Evolutionary conservation across 2,113 vertebrate genomes (phyloP).

Genomic region (Melierax canorus): DNA sequence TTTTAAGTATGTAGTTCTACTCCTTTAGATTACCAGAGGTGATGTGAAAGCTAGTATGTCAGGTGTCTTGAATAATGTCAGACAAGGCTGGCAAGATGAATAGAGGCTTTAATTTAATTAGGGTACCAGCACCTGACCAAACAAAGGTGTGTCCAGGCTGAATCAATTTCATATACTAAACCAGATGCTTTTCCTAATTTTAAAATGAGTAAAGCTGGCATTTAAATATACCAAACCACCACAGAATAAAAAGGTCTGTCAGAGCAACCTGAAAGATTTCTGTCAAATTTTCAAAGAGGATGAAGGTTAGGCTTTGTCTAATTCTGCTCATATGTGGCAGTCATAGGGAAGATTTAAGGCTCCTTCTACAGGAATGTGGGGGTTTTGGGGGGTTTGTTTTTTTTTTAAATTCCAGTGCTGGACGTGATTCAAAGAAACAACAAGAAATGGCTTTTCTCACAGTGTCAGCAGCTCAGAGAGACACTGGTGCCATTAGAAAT

Average conservation of each 20-base stretch:
- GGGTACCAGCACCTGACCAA: slow-evolving; percentile 59
- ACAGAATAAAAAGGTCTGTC: neutral
- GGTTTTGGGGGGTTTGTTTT: too few relatives aligned
- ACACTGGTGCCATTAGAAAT: neutral
- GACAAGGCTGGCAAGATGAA: slow-evolving; percentile 20
- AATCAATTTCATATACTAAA: slow-evolving; percentile 36
- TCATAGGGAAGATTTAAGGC: neutral
- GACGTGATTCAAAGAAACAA: neutral
- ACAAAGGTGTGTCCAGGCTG: slow-evolving; percentile 56
- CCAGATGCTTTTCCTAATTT: slow-evolving; percentile 19
- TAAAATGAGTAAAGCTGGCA: slow-evolving; percentile 5
- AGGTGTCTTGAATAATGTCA: neutral
- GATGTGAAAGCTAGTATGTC: neutral
- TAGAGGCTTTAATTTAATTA: slow-evolving; percentile 49
- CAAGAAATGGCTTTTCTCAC: neutral
- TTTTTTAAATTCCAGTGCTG: neutral
- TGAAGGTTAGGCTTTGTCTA: neutral
- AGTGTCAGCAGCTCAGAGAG: neutral
- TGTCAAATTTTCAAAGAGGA: neutral
- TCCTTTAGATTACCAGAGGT: slow-evolving; percentile 15
- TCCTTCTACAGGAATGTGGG: neutral
- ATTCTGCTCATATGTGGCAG: neutral
- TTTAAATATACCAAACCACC: neutral
- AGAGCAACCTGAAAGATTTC: neutral
- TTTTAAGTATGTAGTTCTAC: neutral